Evolutionary conservation across 92 coral and sea anemone species (phyloP).

Genomic region (Palythoa grandis): DNA sequence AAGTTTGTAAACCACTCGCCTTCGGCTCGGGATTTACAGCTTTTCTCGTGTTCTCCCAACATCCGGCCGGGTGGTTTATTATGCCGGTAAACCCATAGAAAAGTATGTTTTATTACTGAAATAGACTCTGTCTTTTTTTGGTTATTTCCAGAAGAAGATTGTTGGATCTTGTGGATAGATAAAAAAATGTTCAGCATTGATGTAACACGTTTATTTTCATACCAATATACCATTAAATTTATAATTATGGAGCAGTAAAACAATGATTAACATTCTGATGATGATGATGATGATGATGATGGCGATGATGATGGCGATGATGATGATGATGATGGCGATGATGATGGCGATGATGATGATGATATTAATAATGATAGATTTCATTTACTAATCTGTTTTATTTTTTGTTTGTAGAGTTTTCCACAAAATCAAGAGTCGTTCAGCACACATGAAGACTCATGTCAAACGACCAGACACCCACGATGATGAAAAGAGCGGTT

Average conservation of each 20-base stretch:
- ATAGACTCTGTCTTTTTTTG: too few relatives aligned
- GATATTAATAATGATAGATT: background rate
- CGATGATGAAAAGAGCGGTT: slow-evolving; percentile 48
- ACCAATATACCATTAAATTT: too few relatives aligned
- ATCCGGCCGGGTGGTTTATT: too few relatives aligned
- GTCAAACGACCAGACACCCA: slow-evolving; percentile 94
- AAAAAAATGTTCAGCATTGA: too few relatives aligned
- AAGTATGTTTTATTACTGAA: too few relatives aligned
- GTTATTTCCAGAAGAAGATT: too few relatives aligned
- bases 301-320: background rate
- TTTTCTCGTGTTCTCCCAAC: too few relatives aligned
- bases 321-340: background rate
- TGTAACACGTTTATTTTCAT: too few relatives aligned
- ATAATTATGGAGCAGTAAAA: background rate
- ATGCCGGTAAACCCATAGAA: too few relatives aligned
- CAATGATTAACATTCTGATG: background rate
- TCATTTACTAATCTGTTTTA: background rate
- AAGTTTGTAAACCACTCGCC: too few relatives aligned
- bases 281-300: background rate
- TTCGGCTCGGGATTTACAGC: too few relatives aligned
- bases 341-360: background rate
- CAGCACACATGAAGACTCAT: slow-evolving; percentile 99
- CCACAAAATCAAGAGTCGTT: slow-evolving; percentile 97
- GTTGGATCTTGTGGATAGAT: too few relatives aligned
- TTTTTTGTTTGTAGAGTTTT: slow-evolving; percentile 69